A percentile compares a stretch with the other conserved stretches of the same genome.
Evolutionary conservation across 2,888 invertebrate genomes (phyloP).

Genomic region (Synanthedon tipuliformis): DNA sequence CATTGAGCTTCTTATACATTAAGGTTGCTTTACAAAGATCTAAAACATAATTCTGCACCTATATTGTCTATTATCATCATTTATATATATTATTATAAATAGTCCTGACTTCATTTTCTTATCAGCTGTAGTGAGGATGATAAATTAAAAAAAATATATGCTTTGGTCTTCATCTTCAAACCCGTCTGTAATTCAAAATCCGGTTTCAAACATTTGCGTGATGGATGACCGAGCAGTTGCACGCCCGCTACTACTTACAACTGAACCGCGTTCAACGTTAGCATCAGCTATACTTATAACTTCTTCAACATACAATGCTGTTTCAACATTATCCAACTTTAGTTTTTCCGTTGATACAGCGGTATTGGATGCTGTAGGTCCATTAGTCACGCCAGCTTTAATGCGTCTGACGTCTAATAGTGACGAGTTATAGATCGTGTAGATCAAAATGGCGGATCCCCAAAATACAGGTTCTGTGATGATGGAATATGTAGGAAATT

Average conservation of each 20-base stretch:
- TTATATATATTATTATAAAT: not conserved
- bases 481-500: constrained; percentile 42
- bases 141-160: constrained; percentile 29
- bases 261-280: constrained; percentile 10
- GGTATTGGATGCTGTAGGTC: not conserved
- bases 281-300: constrained; percentile 9
- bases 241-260: constrained; percentile 27
- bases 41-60: too few species aligned
- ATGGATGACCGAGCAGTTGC: constrained; percentile 57
- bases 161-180: constrained; percentile 26
- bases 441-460: constrained; percentile 58
- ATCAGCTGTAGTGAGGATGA: not conserved
- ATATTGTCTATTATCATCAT: not conserved
- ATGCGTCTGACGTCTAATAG: constrained; percentile 17
- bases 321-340: constrained; percentile 2
- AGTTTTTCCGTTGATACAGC: not conserved
- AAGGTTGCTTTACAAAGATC: too few species aligned
- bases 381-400: not conserved
- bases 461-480: constrained; percentile 57
- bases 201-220: constrained; percentile 61
- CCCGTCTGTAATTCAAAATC: constrained; percentile 38
- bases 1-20: too few species aligned
- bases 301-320: constrained; percentile 18
- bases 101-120: not conserved
- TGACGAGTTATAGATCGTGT: constrained; percentile 50